Evolutionary conservation across 35 echinoderm and acorn worm genomes (phyloP), one percentile per base, ranked within the genome.

Genomic region (Holothuria glaberrima): DNA sequence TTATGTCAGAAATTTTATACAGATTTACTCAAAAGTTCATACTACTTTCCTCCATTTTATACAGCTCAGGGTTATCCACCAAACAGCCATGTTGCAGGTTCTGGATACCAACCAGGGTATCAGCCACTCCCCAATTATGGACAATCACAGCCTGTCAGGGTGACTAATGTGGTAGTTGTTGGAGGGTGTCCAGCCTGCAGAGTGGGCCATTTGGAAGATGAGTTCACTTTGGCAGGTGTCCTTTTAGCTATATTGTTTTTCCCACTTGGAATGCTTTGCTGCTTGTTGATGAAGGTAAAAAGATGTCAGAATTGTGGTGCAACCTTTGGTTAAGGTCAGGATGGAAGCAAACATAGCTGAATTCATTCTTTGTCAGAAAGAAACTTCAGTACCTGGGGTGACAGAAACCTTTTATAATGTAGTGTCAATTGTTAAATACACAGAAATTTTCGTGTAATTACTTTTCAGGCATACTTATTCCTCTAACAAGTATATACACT

Each of bases 221-320:
- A 89, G 13, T 97, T 89, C 63, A 93, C 95, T n/a, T 20, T 97
- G 17, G 89, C 93, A 3, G 95, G 95, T 6, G 54, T 97, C 13
- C 78, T 88, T 45, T 91, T 91, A 61, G 94, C 94, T 12, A 88
- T 97, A n/a, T 33, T 93, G 26, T 93, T 93, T 78, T 97, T 97
- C 70, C 94, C 94, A 0, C n/a, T 97, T 1, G 94, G 94, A 30
- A 48, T 91, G 20, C 45, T 91, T 12, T 91, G 89, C 61, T 91
- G 89, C 32, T 52, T 91, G 12, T 76, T 77, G 0, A 91, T 91
- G 89, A 83, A 64, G 25, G 74, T 82, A 18, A 46, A 76, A 52
- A 69, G 78, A 28, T 91, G 89, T 31, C 60, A 57, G 28, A 83
- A 91, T 30, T 91, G 89, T 71, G 89, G 89, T 12, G 89, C 89